These are phyloP conservation scores for Myripristis murdjan DNA, from an alignment of 2,797 vertebrate genomes.

Conservation along the genomic window DNA sequence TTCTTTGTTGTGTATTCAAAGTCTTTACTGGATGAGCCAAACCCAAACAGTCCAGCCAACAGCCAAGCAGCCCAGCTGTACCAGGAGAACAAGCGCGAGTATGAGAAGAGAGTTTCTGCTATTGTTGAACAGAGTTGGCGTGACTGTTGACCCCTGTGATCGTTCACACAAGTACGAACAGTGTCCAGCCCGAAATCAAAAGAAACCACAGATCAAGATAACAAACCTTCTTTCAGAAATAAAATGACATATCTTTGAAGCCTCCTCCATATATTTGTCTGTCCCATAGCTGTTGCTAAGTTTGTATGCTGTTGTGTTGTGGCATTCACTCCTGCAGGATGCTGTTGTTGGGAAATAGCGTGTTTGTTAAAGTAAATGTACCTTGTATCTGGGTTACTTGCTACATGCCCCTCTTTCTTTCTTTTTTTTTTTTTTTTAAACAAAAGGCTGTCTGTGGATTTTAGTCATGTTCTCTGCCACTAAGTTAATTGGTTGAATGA, in stretches of 20 bases:
- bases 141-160: slow-evolving; percentile 94
- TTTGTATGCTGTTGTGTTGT: slow-evolving; percentile 95
- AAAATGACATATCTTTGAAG: slow-evolving; percentile 75
- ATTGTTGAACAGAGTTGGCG: slow-evolving; percentile 99
- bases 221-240: slow-evolving; percentile 69
- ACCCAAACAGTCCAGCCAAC: slow-evolving; percentile 99
- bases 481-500: slow-evolving; percentile 58
- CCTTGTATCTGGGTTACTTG: slow-evolving; percentile 84
- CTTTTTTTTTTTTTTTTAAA: slow-evolving; percentile 22
- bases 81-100: slow-evolving; percentile 99
- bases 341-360: slow-evolving; percentile 87
- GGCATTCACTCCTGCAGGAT: slow-evolving; percentile 90
- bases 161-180: slow-evolving; percentile 86
- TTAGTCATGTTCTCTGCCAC: slow-evolving; percentile 28
- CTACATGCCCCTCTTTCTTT: slow-evolving; percentile 60
- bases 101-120: slow-evolving; percentile 99
- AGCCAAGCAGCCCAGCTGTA: slow-evolving; percentile 99
- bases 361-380: slow-evolving; percentile 90
- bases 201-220: slow-evolving; percentile 74
- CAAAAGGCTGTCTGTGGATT: slow-evolving; percentile 41
- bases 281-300: slow-evolving; percentile 92
- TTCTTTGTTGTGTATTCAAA: slow-evolving; percentile 71
- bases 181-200: slow-evolving; percentile 81
- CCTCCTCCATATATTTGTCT: slow-evolving; percentile 87
- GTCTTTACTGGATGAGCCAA: slow-evolving; percentile 99